Conservation (phyloP, 2,113 vertebrate species). For the Phalacrocorax aristotelis region DNA sequence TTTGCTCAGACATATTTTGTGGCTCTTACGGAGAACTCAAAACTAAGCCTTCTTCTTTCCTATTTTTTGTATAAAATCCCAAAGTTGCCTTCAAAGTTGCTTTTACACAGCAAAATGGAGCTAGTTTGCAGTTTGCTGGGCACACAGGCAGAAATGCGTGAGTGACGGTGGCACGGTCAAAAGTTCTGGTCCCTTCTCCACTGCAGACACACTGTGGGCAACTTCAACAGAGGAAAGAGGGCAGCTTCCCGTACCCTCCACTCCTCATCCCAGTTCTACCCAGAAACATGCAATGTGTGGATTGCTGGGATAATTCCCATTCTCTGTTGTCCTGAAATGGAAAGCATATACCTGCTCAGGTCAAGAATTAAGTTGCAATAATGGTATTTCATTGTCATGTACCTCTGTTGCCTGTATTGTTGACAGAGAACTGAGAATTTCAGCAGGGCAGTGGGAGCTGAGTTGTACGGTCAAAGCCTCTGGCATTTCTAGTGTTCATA, state of each 20-base stretch:
- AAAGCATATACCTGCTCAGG: neutral
- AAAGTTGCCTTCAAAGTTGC: neutral
- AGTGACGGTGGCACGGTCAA: accelerated
- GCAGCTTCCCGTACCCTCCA: neutral
- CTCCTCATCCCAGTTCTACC: neutral
- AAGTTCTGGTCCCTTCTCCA: neutral
- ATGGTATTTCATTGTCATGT: neutral
- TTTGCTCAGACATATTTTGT: neutral
- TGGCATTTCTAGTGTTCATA: neutral
- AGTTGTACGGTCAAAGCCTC: neutral
- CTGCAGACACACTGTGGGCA: accelerated
- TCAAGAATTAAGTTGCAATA: neutral
- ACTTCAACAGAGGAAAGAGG: neutral
- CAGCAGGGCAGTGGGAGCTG: neutral
- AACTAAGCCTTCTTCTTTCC: neutral
- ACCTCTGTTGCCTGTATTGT: neutral
- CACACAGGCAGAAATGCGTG: neutral
- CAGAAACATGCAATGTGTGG: neutral
- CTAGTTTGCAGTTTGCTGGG: neutral
- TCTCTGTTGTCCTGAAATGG: neutral
- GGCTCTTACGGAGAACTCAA: accelerated
- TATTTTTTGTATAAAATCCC: neutral
- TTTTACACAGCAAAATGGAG: neutral
- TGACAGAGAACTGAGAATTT: neutral
- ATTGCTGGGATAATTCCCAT: neutral